A percentile compares a stretch with the other conserved stretches of the same genome.
phyloP scores from a whole-genome alignment of 64 coral and sea anemone genomes.

The Montipora cactus region DNA sequence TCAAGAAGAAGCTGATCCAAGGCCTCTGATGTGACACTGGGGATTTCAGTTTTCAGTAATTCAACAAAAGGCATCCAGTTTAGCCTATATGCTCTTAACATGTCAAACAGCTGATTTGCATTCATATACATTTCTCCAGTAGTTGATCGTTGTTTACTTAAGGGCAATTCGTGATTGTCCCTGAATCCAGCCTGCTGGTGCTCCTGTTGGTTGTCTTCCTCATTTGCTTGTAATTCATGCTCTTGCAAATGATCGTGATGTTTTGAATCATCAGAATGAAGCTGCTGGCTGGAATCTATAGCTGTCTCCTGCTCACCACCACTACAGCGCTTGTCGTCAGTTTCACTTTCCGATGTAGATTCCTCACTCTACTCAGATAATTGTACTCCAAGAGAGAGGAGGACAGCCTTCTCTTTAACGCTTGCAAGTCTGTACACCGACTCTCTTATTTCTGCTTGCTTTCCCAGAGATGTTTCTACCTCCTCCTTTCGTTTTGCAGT shows the following conservation, averaged over 20 bases:
- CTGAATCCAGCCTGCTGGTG: conserved; percentile 14
- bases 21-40: conserved; percentile 14
- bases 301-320: conserved; percentile 8
- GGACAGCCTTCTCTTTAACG: conserved; percentile 19
- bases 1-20: conserved; percentile 26
- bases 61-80: conserved; percentile 34
- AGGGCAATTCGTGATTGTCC: conserved; percentile 13
- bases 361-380: conserved; percentile 24
- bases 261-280: background rate
- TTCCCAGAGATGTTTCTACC: conserved; percentile 5
- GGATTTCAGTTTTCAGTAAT: conserved; percentile 29
- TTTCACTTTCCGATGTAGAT: conserved; percentile 2
- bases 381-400: conserved; percentile 31
- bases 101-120: conserved; percentile 9
- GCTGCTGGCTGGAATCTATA: conserved; percentile 26
- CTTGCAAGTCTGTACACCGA: conserved; percentile 8
- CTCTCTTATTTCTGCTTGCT: conserved; percentile 26
- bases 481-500: conserved; percentile 14
- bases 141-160: background rate
- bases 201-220: conserved; percentile 5
- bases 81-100: conserved; percentile 18
- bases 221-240: background rate
- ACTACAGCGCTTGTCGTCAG: background rate
- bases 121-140: conserved; percentile 37
- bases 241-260: conserved; percentile 15